Base-by-base conservation (phyloP, 1,140 invertebrate genomes). In the Acyrthosiphon pisum region DNA sequence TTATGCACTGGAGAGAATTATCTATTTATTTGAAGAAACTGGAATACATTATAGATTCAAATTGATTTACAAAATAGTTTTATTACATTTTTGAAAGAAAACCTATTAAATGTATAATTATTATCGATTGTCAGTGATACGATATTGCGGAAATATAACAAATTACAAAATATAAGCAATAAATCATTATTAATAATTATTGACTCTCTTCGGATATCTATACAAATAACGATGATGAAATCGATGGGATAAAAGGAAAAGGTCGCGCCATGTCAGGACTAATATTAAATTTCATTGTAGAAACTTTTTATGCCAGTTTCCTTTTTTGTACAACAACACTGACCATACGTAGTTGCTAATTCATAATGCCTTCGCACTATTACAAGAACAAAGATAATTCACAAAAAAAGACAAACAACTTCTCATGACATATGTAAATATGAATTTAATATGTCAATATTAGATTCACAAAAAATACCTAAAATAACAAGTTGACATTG, bases 401-500 rank as follows among this genome's bases (percentile, higher is more conserved):
- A n/a, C 11, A 41, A 68, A 30, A 30, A 41, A 18, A 46, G 9
- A 90, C 23, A 90, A 68, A 90, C 30, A 44, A 68, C 7, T 41
- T 60, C n/a, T 2, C 22, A 18, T 53, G 35, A 35, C 8, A 86
- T 48, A 87, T 35, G n/a, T 23, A 53, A 56, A 53, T 20, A 53
- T 53, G 44, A 20, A 53, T 26, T 89, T 56, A 89, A 89, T 89
- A 48, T 53, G 35, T 89, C 88, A 89, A 89, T 89, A 89, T 89
- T 89, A 89, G n/a, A 37, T 41, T 89, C 35, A 56, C 35, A 41
- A 56, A 56, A 46, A 89, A 56, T 14, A 89, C 30, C 23, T 76
- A n/a, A n/a, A 86, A 41, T 44, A 86, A 46, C 23, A 2, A 86
- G 41, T 86, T 30, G 44, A 86, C 11, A 86, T 86, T 46, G 26